These are phyloP conservation scores for Nomada lathburiana DNA, from an alignment of 2,888 invertebrate genomes.

Conservation along the genomic window DNA sequence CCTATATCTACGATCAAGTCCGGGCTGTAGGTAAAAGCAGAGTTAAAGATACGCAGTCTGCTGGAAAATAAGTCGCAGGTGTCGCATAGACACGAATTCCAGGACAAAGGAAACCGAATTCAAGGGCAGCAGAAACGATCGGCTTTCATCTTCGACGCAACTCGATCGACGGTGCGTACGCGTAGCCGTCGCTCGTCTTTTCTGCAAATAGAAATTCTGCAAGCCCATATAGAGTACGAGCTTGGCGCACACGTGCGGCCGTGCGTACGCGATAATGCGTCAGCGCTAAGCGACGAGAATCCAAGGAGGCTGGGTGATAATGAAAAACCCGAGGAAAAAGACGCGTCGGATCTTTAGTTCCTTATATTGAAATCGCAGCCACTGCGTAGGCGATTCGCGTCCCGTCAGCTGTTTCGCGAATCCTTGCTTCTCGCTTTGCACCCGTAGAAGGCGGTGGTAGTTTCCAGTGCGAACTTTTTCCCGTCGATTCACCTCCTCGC, in stretches of 20 bases:
- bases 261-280: conserved; percentile 6
- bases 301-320: neutral
- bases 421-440: conserved; percentile 33
- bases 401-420: conserved; percentile 7
- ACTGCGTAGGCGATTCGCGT: conserved; percentile 9
- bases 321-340: conserved; percentile 40
- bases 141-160: conserved; percentile 19
- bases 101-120: conserved; percentile 23
- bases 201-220: conserved; percentile 56
- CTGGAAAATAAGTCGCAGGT: neutral
- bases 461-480: conserved; percentile 15
- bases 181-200: conserved; percentile 13
- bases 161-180: conserved; percentile 11
- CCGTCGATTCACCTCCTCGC: neutral
- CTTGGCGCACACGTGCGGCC: conserved; percentile 3
- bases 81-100: neutral
- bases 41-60: neutral
- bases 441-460: conserved; percentile 35
- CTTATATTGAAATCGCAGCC: conserved; percentile 27
- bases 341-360: conserved; percentile 5
- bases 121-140: conserved; percentile 15
- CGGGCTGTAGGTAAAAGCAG: neutral
- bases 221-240: conserved; percentile 45
- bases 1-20: too few relatives aligned
- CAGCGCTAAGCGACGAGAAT: neutral